A percentile compares a stretch with the other conserved stretches of the same genome.
These are phyloP conservation scores for Cephus cinctus DNA, from an alignment of 1,140 invertebrate species.

Conservation along the genomic window DNA sequence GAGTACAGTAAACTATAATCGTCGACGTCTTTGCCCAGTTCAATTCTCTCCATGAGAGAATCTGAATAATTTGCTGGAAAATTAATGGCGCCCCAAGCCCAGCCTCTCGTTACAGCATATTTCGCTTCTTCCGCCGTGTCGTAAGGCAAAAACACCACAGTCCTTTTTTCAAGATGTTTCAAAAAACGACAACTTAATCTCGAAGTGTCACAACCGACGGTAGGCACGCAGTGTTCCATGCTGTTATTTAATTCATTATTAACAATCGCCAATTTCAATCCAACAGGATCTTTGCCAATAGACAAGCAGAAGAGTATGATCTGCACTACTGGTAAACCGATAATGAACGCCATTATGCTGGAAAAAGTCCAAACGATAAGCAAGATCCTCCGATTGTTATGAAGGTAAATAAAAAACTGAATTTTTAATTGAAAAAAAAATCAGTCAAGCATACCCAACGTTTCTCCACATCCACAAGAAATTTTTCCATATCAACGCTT, in stretches of 20 bases:
- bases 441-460: constrained; percentile 67
- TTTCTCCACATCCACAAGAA: constrained; percentile 89
- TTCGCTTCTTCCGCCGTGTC: constrained; percentile 61
- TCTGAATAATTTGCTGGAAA: constrained; percentile 83
- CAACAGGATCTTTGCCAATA: constrained; percentile 86
- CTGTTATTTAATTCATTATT: constrained; percentile 75
- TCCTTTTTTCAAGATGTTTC: constrained; percentile 64
- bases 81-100: constrained; percentile 79
- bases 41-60: constrained; percentile 70
- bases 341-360: constrained; percentile 86
- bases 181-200: constrained; percentile 77
- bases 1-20: constrained; percentile 70
- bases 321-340: constrained; percentile 88
- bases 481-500: constrained; percentile 89
- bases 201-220: constrained; percentile 63
- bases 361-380: constrained; percentile 30
- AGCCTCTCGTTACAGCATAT: constrained; percentile 69
- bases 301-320: constrained; percentile 93
- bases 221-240: constrained; percentile 51
- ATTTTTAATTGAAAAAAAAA: background rate
- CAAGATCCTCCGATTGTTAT: constrained; percentile 3
- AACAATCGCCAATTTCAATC: constrained; percentile 80
- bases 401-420: background rate
- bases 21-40: constrained; percentile 66
- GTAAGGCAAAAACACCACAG: constrained; percentile 59